These are phyloP conservation scores for Homarus americanus DNA, from an alignment of 1,140 invertebrate species.

Conservation along the genomic window DNA sequence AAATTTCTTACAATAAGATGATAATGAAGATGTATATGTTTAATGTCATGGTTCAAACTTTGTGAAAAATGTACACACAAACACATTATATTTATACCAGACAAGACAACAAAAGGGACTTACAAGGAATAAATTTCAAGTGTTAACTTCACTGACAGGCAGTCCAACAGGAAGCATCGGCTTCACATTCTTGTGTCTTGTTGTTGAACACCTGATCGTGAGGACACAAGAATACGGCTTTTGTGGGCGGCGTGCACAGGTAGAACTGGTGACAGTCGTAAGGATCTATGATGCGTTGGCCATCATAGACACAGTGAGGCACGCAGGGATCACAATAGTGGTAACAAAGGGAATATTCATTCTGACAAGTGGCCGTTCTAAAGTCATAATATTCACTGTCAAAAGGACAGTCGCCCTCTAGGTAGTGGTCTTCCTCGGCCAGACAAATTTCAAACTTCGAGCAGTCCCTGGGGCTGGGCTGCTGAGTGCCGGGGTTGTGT, in stretches of 20 bases:
- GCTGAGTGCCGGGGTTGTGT: neutral
- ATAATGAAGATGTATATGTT: too few relatives aligned
- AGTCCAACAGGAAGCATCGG: neutral
- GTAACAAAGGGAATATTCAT: conserved; percentile 5
- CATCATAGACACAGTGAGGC: neutral
- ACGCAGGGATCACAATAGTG: neutral
- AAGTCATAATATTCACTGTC: neutral
- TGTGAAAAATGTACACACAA: too few relatives aligned
- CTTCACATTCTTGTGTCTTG: neutral
- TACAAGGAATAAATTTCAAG: too few relatives aligned
- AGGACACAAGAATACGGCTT: neutral
- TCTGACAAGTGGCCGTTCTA: neutral
- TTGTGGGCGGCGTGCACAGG: conserved; percentile 11
- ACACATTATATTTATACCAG: too few relatives aligned
- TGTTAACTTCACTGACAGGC: too few relatives aligned
- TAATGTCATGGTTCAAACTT: too few relatives aligned
- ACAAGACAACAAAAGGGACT: too few relatives aligned
- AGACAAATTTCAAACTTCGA: conserved; percentile 3
- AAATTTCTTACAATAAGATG: too few relatives aligned
- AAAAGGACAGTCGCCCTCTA: neutral
- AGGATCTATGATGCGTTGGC: conserved; percentile 8
- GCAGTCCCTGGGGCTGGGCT: neutral
- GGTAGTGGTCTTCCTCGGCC: neutral
- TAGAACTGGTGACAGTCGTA: conserved; percentile 6
- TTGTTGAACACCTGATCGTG: neutral